A percentile compares a stretch with the other conserved stretches of the same genome.
These are phyloP conservation scores for Sepiola atlantica DNA, from an alignment of 2,888 invertebrate genomes.

Conservation along the genomic window DNA sequence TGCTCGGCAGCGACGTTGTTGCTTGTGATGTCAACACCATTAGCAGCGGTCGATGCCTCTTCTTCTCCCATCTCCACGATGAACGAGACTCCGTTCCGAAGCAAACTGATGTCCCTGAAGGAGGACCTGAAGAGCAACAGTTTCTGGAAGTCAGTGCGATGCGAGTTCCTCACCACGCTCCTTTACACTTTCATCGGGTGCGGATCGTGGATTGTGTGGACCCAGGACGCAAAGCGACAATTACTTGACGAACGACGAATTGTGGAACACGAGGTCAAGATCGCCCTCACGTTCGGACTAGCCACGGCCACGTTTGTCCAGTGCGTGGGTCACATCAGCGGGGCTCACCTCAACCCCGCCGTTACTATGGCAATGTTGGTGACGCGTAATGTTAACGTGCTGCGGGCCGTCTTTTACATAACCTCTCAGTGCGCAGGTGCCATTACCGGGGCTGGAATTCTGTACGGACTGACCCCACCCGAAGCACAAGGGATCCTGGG, in stretches of 20 bases:
- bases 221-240: slow-evolving; percentile 46
- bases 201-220: slow-evolving; percentile 77
- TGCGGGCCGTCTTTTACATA: slow-evolving; percentile 86
- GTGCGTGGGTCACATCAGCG: slow-evolving; percentile 90
- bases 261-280: slow-evolving; percentile 78
- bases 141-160: slow-evolving; percentile 87
- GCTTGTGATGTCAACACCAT: background rate
- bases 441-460: slow-evolving; percentile 92
- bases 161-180: slow-evolving; percentile 91
- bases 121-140: slow-evolving; percentile 39
- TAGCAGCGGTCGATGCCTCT: background rate
- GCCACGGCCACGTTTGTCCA: slow-evolving; percentile 87
- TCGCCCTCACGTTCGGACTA: slow-evolving; percentile 91
- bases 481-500: slow-evolving; percentile 87
- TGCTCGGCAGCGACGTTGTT: background rate
- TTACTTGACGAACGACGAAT: background rate
- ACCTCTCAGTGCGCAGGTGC: slow-evolving; percentile 94
- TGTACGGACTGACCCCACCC: slow-evolving; percentile 83
- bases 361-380: slow-evolving; percentile 80
- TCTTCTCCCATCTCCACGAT: background rate
- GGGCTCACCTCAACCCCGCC: slow-evolving; percentile 77
- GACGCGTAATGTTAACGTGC: slow-evolving; percentile 85
- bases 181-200: slow-evolving; percentile 90
- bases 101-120: slow-evolving; percentile 44
- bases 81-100: slow-evolving; percentile 39